Conservation (phyloP, 1,140 invertebrate genomes). For the Macrotrachela quadricornifera region DNA sequence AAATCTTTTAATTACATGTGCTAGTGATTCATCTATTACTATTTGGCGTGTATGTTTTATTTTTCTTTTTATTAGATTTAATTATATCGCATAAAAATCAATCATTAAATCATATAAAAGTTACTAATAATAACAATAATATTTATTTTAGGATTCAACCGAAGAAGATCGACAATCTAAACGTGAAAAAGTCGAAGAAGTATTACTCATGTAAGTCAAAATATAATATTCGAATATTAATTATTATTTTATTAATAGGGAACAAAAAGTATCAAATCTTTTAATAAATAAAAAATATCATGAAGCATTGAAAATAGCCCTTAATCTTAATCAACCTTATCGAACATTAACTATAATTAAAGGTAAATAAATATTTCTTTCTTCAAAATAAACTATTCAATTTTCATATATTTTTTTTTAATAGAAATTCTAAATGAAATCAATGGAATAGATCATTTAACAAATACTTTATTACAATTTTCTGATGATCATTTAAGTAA, state of each 20-base stretch:
- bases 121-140: too few relatives aligned
- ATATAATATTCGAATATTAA: background rate
- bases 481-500: constrained; percentile 44
- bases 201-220: constrained; percentile 38
- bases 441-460: constrained; percentile 32
- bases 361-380: constrained; percentile 20
- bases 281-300: constrained; percentile 51
- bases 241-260: constrained; percentile 22
- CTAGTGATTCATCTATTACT: constrained; percentile 59
- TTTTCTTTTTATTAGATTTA: too few relatives aligned
- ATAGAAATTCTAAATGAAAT: constrained; percentile 12
- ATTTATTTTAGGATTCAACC: constrained; percentile 43
- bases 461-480: constrained; percentile 44
- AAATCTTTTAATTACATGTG: constrained; percentile 57
- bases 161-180: constrained; percentile 42
- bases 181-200: constrained; percentile 43
- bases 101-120: too few relatives aligned
- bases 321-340: constrained; percentile 56
- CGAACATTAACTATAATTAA: constrained; percentile 58
- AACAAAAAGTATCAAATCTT: constrained; percentile 62
- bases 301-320: constrained; percentile 55
- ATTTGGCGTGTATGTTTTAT: constrained; percentile 41
- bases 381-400: background rate
- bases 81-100: too few relatives aligned
- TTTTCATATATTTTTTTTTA: constrained; percentile 19